phyloP scores from a whole-genome alignment of 2,797 vertebrate species.

The Paedocypris micromegethes region DNA sequence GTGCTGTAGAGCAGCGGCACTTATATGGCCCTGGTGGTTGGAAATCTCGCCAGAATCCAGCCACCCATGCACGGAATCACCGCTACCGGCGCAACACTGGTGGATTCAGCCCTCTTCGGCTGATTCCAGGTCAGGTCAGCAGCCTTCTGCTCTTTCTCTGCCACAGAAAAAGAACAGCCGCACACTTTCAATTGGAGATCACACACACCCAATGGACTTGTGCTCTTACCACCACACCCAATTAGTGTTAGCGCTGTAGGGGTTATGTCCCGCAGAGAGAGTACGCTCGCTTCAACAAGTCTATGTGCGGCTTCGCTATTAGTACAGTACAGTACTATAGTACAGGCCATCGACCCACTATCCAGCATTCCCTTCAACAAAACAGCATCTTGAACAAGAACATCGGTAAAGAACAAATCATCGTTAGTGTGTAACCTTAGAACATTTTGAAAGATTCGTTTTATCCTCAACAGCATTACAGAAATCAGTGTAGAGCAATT shows the following conservation, averaged over 20 bases:
- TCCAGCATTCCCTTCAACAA: background rate
- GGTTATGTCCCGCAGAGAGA: background rate
- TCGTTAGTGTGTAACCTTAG: background rate
- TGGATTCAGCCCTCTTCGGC: no score
- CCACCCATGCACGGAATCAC: no score
- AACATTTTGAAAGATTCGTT: background rate
- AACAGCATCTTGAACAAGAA: background rate
- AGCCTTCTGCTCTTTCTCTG: background rate
- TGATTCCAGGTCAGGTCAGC: no score
- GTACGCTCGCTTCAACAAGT: background rate
- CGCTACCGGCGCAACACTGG: no score
- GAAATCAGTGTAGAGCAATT: background rate
- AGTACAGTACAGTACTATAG: no score
- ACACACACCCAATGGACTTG: background rate
- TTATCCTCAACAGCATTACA: background rate
- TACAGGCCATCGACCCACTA: conserved; percentile 6
- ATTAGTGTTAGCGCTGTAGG: background rate
- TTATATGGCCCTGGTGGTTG: no score
- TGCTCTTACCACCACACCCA: conserved; percentile 1
- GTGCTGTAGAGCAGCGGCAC: no score
- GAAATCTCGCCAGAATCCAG: no score
- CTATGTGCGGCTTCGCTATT: background rate
- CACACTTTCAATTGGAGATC: background rate
- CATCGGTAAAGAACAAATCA: background rate
- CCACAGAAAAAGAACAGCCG: background rate